Evolutionary conservation across 2,888 invertebrate species (phyloP), one percentile per base, ranked within the genome.

Genomic region (Icerya purchasi): DNA sequence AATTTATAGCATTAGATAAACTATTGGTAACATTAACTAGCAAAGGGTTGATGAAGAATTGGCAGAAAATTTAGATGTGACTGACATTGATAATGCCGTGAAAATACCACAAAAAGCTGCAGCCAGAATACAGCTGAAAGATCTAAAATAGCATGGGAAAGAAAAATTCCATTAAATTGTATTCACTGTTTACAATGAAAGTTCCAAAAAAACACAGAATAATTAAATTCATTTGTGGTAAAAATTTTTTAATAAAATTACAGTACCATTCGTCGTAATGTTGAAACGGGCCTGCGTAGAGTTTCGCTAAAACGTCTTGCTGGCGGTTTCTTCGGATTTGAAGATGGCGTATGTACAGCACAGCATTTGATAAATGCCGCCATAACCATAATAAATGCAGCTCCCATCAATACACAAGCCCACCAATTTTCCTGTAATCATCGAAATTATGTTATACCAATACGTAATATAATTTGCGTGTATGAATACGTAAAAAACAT

Each of bases 361-460:
- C 97, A 99, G 72, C 97, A 94, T 73, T 98, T 97, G 69, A 98
- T 96, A 73, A 99, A 98, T 61, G 92, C 77, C 59, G 92, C 96
- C 96, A 98, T 96, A 69, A 93, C 82, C 66, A 96, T 84, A 59
- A 97, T 82, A 70, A 97, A 86, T 61, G 81, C 85, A 59, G 98
- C 84, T 56, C 89, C 87, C 75, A 91, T 86, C 58, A 97, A 75
- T 63, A 96, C 77, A 65, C 97, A 96, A 3, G 85, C 84, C 86
- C 93, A 96, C 93, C 94, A 96, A 71, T 85, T 84, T 70, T 88
- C 89, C 79, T 80, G 66, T 49, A 66, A 69, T 61, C 63, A 61
- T 60, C 58, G 56, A 61, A 61, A 50, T 55, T 53, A 58, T 58
- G 50, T 50, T 59, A 56, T 19, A 50, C 49, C 21, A n/a, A 18